Evolutionary conservation across 2,113 vertebrate genomes (phyloP).

Genomic region (Pomatostomus ruficeps): DNA sequence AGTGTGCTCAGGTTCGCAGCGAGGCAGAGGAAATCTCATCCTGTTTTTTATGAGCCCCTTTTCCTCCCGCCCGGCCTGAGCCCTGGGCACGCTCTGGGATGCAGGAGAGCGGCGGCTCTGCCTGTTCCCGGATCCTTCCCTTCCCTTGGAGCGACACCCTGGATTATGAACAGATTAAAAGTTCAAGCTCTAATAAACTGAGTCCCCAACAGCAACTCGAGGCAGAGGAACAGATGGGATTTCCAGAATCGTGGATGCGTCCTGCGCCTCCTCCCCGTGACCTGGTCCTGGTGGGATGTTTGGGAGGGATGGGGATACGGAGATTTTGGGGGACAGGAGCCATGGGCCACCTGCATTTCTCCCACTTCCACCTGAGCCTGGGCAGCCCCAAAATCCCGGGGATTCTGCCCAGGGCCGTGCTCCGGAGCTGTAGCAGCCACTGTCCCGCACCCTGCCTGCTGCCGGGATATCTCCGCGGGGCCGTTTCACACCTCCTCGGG

Average conservation of each 20-base stretch:
- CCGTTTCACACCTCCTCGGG: neutral
- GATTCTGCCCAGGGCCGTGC: neutral
- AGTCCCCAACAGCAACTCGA: rapidly evolving
- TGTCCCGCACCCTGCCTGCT: neutral
- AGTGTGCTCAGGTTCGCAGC: neutral
- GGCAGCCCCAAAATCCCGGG: neutral
- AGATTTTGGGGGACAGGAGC: neutral
- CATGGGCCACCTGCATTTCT: rapidly evolving
- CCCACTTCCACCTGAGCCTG: neutral
- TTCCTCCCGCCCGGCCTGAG: neutral
- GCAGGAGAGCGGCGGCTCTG: neutral
- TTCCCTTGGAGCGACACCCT: rapidly evolving
- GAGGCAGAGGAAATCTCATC: conserved; percentile 19
- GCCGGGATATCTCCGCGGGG: neutral
- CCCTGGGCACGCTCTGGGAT: neutral
- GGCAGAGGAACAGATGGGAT: neutral
- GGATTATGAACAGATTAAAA: neutral
- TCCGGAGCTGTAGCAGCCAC: neutral
- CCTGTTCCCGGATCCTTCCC: neutral
- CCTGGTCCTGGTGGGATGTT: rapidly evolving
- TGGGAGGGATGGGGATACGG: rapidly evolving
- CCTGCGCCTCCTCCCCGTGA: neutral
- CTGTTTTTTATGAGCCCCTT: neutral
- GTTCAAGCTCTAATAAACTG: neutral
- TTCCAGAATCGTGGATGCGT: neutral